Base-by-base conservation (phyloP, 2,888 invertebrate genomes). In the Phengaris alcon region DNA sequence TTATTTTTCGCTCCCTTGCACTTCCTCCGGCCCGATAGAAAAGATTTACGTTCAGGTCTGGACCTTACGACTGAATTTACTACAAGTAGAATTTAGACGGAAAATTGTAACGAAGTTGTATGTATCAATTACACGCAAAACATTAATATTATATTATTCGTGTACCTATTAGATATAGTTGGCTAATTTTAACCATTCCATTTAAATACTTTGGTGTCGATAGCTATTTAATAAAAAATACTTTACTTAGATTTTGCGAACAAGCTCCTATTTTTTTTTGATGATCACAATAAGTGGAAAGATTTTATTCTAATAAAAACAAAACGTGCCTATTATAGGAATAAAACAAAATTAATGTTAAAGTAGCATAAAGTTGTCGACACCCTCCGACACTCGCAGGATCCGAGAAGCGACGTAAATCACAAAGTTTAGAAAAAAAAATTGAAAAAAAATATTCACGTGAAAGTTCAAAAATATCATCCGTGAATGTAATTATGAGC, bases 391-490 rank as follows among this genome's bases (percentile, higher is more conserved):
- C 89, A 86, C 84, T 85, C 86, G 84, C 86, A 85, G 87, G 88
- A 90, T 88, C 85, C 86, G 83, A 84, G 83, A 84, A 84, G 85
- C 89, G 85, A 86, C 87, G 91, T 93, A 93, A 93, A 93, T 93
- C 93, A 93, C 87, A 79, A 87, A 91, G 87, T 88, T 90, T 87
- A 88, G 87, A 88, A 89, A 90, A 89, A 89, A 90, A 89, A 89
- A 89, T 88, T 84, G 79, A 83, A 82, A 84, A 86, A 88, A 90
- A 91, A 92, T 88, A 87, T 90, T 89, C 88, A 90, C 90, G 90
- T 90, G 90, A 90, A 92, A 93, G 90, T 92, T 93, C 88, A 87
- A 88, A 92, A 92, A 92, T 93, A 90, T 90, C 90, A 88, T 88
- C 87, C 86, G 88, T 90, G 91, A 92, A 92, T 91, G 91, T 93